phyloP scores from a whole-genome alignment of 2,888 invertebrate genomes.

The Cryptocephalus moraei region DNA sequence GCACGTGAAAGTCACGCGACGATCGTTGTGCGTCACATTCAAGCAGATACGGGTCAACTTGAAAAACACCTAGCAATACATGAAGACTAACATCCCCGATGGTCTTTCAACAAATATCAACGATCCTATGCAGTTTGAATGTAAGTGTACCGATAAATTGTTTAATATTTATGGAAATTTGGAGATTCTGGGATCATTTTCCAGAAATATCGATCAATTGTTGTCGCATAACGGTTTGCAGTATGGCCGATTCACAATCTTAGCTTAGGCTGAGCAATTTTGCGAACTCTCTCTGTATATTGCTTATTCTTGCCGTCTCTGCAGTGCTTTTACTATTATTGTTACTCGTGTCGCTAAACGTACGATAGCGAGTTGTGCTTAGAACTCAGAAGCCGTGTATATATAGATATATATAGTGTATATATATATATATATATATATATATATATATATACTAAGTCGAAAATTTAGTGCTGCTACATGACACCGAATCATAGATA shows the following conservation, averaged over 20 bases:
- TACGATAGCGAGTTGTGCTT: constrained; percentile 11
- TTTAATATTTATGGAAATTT: not conserved
- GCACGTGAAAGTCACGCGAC: constrained; percentile 23
- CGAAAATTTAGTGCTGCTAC: constrained; percentile 17
- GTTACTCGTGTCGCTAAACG: constrained; percentile 11
- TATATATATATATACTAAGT: not conserved
- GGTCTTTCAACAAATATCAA: constrained; percentile 37
- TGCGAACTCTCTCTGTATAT: constrained; percentile 24
- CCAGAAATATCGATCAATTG: constrained; percentile 32
- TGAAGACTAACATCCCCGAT: constrained; percentile 36
- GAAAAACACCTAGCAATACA: constrained; percentile 33
- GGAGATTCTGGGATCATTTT: too few species aligned
- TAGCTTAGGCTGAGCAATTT: constrained; percentile 21
- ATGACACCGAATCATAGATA: constrained; percentile 23
- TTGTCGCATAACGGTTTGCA: constrained; percentile 37
- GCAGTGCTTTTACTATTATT: constrained; percentile 27
- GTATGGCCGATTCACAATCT: constrained; percentile 32
- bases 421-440: too few species aligned
- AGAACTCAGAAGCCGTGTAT: too few species aligned
- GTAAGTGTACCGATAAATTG: constrained; percentile 28
- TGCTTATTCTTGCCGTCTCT: constrained; percentile 26
- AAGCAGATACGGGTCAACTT: not conserved
- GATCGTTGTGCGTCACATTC: constrained; percentile 24
- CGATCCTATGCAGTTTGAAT: constrained; percentile 37
- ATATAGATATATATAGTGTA: too few species aligned